Evolutionary conservation across 2,888 invertebrate species (phyloP), one percentile per base, ranked within the genome.

Genomic region (Aphidoletes aphidimyza): DNA sequence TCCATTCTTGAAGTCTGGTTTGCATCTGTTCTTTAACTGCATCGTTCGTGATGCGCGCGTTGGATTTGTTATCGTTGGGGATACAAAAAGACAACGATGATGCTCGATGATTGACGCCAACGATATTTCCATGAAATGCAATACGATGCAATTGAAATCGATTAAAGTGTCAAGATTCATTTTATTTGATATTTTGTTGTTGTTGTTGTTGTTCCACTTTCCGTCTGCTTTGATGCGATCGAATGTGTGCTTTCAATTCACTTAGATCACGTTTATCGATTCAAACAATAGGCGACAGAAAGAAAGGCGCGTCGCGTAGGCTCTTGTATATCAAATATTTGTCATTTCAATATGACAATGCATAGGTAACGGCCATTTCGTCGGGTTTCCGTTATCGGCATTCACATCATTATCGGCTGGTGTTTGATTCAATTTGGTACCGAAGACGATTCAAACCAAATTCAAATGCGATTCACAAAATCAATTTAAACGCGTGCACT

Each of bases 351-450:
- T 81, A n/a, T 81, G 81, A 81, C 37, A 81, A 19, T 37, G 19
- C n/a, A 81, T 37, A 19, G n/a, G 19, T 19, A 37, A 81, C 36
- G n/a, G 37, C n/a, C 36, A 37, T 78, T 81, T 81, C 37, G 37
- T 81, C 81, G n/a, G 37, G n/a, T n/a, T n/a, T 37, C 81, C 81
- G 37, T 69, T 69, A 81, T 81, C 81, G 14, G 36, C 36, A n/a
- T 81, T 81, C 37, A 37, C 81, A 81, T 37, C 19, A 37, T 81
- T 37, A 81, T 81, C 37, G 6, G 34, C 26, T 34, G 3, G 2
- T 36, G 0, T 5, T 37, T 81, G 36, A 6, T 14, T 78, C 36
- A 54, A 54, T 69, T 69, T 30, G 69, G 34, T 30, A 34, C 14
- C 69, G 69, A 69, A 69, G 69, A 69, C 34, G 47, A 54, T 6